Evolutionary conservation across 2,888 invertebrate species (phyloP).

Genomic region (Caenorhabditis sp.): DNA sequence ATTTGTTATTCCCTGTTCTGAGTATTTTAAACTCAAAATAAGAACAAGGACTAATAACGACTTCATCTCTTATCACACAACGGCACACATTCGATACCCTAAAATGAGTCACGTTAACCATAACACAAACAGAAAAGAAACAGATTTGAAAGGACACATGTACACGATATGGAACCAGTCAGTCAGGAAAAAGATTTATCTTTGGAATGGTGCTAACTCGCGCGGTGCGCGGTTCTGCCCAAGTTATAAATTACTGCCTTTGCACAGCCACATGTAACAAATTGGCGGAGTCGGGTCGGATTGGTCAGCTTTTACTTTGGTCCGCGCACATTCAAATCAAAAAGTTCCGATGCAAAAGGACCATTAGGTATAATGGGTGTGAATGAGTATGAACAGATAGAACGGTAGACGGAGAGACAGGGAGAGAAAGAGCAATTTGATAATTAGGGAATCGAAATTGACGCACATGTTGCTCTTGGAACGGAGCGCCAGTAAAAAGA

Average conservation of each 20-base stretch:
- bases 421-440: constrained; percentile 16
- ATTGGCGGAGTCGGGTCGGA: constrained; percentile 18
- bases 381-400: too few species aligned
- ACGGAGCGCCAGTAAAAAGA: constrained; percentile 35
- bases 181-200: constrained; percentile 39
- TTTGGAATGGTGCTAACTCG: constrained; percentile 11
- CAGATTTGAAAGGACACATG: constrained; percentile 21
- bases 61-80: constrained; percentile 27
- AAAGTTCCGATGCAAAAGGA: constrained; percentile 21
- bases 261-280: constrained; percentile 54
- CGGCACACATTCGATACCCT: constrained; percentile 39
- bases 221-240: constrained; percentile 7
- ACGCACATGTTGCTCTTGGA: constrained; percentile 35
- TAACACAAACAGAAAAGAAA: neutral
- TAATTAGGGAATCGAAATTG: constrained; percentile 47
- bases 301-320: neutral
- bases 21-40: neutral
- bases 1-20: constrained; percentile 16
- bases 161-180: constrained; percentile 6
- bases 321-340: constrained; percentile 19
- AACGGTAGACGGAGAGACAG: too few species aligned
- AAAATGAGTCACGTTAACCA: constrained; percentile 4
- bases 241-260: constrained; percentile 46
- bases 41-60: constrained; percentile 8
- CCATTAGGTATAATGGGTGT: constrained; percentile 18